phyloP scores from a whole-genome alignment of 2,888 invertebrate species.

The Calameuta idolon region DNA sequence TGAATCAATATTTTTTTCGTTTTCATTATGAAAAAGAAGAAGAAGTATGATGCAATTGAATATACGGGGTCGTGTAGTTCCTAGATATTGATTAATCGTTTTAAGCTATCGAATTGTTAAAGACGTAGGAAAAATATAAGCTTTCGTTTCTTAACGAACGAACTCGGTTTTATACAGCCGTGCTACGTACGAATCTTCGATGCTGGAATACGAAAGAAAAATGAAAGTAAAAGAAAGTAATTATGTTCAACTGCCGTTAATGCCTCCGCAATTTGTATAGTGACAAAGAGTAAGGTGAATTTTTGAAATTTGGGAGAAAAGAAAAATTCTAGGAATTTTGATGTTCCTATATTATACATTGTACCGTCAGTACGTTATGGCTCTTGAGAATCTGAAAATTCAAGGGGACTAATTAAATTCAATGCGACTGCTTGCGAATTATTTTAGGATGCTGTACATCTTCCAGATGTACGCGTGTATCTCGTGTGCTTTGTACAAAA shows the following conservation, averaged over 20 bases:
- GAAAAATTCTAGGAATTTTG: not conserved
- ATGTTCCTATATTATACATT: not conserved
- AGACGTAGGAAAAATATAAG: not conserved
- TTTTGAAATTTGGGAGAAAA: not conserved
- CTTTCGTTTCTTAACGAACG: not conserved
- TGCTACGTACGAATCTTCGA: not conserved
- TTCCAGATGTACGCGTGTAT: not conserved
- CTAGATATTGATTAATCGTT: not conserved
- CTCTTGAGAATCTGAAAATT: not conserved
- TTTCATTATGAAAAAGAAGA: not conserved
- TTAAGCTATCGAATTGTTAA: not conserved
- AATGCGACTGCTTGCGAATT: not conserved
- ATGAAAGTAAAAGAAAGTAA: not conserved
- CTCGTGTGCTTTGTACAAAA: not conserved
- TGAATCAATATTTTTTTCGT: not conserved
- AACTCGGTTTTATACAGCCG: not conserved
- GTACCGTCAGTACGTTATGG: not conserved
- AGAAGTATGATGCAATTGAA: not conserved
- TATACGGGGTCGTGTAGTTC: not conserved
- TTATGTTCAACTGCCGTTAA: not conserved
- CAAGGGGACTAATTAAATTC: not conserved
- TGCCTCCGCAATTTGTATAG: not conserved
- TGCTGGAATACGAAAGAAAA: not conserved
- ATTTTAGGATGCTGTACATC: not conserved
- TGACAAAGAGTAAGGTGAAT: not conserved